Conservation (phyloP, 2,113 vertebrate species). For the Sphyrna mokarran region DNA sequence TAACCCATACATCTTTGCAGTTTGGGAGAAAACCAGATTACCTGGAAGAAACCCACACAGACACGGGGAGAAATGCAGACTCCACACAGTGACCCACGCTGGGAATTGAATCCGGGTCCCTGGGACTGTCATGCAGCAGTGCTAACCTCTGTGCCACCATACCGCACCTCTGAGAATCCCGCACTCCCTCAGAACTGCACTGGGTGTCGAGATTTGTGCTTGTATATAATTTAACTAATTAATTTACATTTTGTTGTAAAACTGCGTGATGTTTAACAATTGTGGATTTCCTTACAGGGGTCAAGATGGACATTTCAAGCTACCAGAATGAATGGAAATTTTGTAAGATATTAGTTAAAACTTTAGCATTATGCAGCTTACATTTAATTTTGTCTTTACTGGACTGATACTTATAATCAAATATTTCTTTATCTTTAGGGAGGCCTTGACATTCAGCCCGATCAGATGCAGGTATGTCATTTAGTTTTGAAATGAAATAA, state of each 20-base stretch:
- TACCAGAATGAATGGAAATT: conserved; percentile 75
- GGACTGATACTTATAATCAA: not conserved
- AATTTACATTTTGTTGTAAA: not conserved
- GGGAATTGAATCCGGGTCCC: too few relatives aligned
- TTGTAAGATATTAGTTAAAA: conserved; percentile 62
- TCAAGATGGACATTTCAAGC: conserved; percentile 94
- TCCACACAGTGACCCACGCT: too few relatives aligned
- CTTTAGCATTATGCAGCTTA: conserved; percentile 42
- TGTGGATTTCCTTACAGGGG: conserved; percentile 56
- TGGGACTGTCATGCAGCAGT: too few relatives aligned
- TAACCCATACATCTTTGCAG: too few relatives aligned
- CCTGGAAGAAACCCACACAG: too few relatives aligned
- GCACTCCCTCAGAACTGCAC: not conserved
- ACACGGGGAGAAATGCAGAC: too few relatives aligned
- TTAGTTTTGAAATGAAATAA: not conserved
- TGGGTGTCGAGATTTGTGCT: not conserved
- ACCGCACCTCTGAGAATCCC: not conserved
- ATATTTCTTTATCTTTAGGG: conserved; percentile 58
- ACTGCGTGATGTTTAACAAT: not conserved
- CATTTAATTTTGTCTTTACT: conserved; percentile 16
- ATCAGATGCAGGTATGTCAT: conserved; percentile 86
- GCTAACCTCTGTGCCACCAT: too few relatives aligned
- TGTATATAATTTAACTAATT: not conserved
- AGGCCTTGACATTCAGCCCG: conserved; percentile 70
- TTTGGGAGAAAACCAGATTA: too few relatives aligned